Evolutionary conservation across 1,140 invertebrate genomes (phyloP).

Genomic region (Doryteuthis pealeii): DNA sequence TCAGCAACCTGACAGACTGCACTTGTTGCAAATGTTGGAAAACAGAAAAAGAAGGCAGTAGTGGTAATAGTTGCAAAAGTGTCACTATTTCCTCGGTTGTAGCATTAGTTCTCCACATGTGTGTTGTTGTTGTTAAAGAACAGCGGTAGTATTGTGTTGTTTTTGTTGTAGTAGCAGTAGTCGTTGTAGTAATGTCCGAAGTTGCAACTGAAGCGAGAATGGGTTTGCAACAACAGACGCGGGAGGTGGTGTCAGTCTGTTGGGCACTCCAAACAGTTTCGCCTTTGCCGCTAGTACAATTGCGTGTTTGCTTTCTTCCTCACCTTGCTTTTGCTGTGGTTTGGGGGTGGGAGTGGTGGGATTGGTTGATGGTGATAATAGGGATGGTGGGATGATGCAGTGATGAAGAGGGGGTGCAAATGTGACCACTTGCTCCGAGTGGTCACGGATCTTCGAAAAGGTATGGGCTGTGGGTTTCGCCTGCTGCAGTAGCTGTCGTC

Average conservation of each 20-base stretch:
- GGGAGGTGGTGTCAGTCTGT: neutral
- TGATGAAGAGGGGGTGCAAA: neutral
- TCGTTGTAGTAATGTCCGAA: neutral
- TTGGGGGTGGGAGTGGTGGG: neutral
- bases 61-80: neutral
- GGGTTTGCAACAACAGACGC: neutral
- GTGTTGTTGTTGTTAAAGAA: neutral
- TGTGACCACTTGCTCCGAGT: neutral
- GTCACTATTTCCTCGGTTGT: neutral
- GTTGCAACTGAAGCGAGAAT: neutral
- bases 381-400: neutral
- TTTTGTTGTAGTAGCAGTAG: neutral
- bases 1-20: neutral
- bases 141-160: neutral
- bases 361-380: neutral
- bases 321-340: neutral
- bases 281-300: neutral
- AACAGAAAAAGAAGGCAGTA: neutral
- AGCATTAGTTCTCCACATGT: neutral
- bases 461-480: neutral
- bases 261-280: neutral
- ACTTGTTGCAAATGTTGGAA: neutral
- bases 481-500: neutral
- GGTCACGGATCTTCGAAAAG: neutral
- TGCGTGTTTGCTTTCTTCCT: neutral